Evolutionary conservation across 2,888 invertebrate species (phyloP).

Genomic region (Lasioglossum figueresi): DNA sequence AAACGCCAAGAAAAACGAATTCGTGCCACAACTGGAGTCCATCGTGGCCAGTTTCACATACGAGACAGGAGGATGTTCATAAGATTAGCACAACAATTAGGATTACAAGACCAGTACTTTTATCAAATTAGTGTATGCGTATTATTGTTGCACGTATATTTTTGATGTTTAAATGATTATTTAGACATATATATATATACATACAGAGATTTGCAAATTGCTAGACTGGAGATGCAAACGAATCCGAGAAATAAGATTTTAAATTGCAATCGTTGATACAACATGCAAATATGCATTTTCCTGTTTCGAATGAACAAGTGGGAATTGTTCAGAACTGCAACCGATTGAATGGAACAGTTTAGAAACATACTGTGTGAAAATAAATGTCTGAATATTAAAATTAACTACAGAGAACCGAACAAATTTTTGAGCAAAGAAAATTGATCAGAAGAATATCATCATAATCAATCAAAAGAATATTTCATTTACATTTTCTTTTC

Average conservation of each 20-base stretch:
- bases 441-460: too few species aligned
- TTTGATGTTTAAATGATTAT: constrained; percentile 36
- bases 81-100: constrained; percentile 41
- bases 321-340: neutral
- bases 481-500: neutral
- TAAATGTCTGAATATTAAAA: neutral
- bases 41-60: constrained; percentile 30
- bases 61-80: neutral
- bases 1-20: constrained; percentile 45
- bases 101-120: constrained; percentile 30
- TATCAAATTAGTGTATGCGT: constrained; percentile 35
- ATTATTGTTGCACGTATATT: constrained; percentile 46
- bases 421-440: neutral
- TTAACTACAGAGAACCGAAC: neutral
- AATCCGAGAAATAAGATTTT: neutral
- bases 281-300: neutral
- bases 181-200: neutral
- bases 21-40: constrained; percentile 37
- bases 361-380: neutral
- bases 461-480: neutral
- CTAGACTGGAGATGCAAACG: neutral
- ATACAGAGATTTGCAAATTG: constrained; percentile 12
- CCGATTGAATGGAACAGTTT: neutral
- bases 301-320: neutral
- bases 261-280: neutral